Evolutionary conservation across 2,113 vertebrate species (phyloP).

Genomic region (Trachemys scripta): DNA sequence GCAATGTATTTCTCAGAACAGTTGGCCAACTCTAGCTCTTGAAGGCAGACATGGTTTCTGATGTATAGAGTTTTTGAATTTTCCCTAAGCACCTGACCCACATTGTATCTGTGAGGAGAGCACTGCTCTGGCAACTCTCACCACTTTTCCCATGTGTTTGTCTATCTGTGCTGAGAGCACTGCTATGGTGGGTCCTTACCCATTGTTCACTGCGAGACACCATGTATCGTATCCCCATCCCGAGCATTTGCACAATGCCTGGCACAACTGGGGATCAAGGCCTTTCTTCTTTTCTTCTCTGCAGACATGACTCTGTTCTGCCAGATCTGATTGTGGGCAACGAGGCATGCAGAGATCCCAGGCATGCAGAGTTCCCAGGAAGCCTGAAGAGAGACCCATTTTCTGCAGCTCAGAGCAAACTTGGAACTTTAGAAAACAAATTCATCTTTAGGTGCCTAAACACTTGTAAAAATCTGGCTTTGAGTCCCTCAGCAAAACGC

Average conservation of each 20-base stretch:
- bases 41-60: no score
- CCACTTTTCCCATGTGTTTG: no score
- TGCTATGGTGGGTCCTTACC: no score
- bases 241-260: background rate
- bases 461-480: background rate
- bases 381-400: background rate
- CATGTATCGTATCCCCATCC: no score
- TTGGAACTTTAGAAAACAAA: background rate
- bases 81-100: no score
- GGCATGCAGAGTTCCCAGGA: background rate
- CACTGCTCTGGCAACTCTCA: no score
- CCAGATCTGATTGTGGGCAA: background rate
- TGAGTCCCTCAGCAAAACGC: background rate
- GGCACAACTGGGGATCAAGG: background rate
- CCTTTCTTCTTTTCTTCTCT: background rate
- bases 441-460: background rate
- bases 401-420: background rate
- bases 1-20: no score
- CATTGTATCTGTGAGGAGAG: no score
- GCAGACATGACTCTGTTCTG: background rate
- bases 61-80: no score
- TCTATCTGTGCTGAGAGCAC: no score
- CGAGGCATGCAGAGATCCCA: background rate
- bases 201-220: no score
- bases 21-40: no score